Evolutionary conservation across 2,888 invertebrate genomes (phyloP).

Genomic region (Euplagia quadripunctaria): DNA sequence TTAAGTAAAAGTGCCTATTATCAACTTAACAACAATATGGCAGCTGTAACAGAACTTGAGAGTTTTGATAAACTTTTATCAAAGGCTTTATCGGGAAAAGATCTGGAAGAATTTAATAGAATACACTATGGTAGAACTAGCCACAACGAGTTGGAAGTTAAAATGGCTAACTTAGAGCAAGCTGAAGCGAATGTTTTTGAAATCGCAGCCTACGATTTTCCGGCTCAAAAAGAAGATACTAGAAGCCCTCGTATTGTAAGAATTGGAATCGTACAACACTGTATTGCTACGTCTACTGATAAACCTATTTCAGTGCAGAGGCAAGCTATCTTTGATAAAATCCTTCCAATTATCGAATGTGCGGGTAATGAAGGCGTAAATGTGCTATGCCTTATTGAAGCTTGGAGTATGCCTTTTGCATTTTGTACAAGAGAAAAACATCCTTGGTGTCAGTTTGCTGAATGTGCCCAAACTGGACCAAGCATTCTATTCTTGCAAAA

Average conservation of each 20-base stretch:
- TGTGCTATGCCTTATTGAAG: constrained; percentile 97
- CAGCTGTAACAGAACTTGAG: constrained; percentile 61
- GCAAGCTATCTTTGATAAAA: constrained; percentile 92
- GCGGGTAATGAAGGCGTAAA: constrained; percentile 95
- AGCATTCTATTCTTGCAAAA: constrained; percentile 93
- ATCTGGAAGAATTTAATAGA: constrained; percentile 90
- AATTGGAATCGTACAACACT: constrained; percentile 96
- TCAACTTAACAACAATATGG: constrained; percentile 51
- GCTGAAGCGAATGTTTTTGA: constrained; percentile 90
- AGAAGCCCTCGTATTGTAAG: constrained; percentile 91
- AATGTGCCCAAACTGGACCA: constrained; percentile 94
- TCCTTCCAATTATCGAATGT: constrained; percentile 91
- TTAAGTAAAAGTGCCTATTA: not conserved
- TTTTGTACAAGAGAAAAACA: constrained; percentile 98
- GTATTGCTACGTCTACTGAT: constrained; percentile 92
- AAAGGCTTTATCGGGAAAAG: constrained; percentile 69
- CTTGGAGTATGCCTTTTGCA: constrained; percentile 99
- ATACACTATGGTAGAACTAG: constrained; percentile 93
- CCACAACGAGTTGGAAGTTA: constrained; percentile 83
- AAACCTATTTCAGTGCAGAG: constrained; percentile 92
- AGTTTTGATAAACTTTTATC: constrained; percentile 74
- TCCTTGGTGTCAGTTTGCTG: constrained; percentile 99
- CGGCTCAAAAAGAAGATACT: constrained; percentile 90
- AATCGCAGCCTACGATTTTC: constrained; percentile 91
- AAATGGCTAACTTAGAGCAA: constrained; percentile 75